Conservation (phyloP, 1,140 invertebrate genomes). For the Asobara japonica region DNA sequence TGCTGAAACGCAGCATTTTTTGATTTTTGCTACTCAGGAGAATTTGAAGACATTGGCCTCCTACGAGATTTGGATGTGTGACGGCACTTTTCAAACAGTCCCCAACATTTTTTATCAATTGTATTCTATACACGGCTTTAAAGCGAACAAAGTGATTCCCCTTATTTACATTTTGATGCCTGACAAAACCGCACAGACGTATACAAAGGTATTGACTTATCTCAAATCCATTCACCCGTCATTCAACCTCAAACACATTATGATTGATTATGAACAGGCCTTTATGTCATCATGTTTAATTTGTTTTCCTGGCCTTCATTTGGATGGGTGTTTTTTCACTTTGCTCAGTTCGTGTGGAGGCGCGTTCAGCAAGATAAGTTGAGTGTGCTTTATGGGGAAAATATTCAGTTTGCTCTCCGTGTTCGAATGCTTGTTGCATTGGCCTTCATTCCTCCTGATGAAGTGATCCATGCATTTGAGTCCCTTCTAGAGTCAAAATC, state of each 20-base stretch:
- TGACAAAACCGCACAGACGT: neutral
- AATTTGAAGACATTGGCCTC: constrained; percentile 6
- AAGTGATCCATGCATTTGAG: neutral
- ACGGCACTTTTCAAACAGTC: constrained; percentile 27
- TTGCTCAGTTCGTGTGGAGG: constrained; percentile 29
- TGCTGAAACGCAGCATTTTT: constrained; percentile 6
- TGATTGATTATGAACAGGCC: constrained; percentile 24
- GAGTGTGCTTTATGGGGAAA: neutral
- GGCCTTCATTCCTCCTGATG: neutral
- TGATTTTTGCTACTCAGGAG: neutral
- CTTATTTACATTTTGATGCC: constrained; percentile 27
- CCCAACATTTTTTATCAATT: constrained; percentile 27
- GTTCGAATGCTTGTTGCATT: constrained; percentile 2
- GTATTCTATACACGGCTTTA: constrained; percentile 34
- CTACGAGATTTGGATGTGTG: constrained; percentile 13
- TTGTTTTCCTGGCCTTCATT: constrained; percentile 2
- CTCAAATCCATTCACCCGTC: constrained; percentile 14
- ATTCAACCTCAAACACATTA: constrained; percentile 20
- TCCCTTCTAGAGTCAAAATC: neutral
- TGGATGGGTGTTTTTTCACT: constrained; percentile 37
- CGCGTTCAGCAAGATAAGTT: constrained; percentile 17
- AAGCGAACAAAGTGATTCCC: constrained; percentile 14
- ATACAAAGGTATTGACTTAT: constrained; percentile 10
- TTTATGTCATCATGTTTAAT: neutral
- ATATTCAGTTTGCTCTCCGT: neutral